Percentiles rank a stretch among this genome's conserved stretches.
Conservation (phyloP, 2,113 vertebrate genomes). For the Sinocyclocheilus anophthalmus region DNA sequence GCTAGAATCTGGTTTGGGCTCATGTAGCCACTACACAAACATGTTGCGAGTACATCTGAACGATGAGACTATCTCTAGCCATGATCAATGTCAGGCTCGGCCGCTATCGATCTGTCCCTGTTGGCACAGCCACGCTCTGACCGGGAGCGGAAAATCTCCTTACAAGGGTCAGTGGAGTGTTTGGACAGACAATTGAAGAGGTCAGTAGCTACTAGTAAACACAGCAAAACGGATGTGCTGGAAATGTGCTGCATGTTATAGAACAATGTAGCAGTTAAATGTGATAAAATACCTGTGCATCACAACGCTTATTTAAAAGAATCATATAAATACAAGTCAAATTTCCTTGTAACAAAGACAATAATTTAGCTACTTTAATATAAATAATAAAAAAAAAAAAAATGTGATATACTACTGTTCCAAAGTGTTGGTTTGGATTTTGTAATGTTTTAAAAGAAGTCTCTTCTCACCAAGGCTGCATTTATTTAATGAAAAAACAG, state of each 20-base stretch:
- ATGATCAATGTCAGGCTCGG: conserved; percentile 65
- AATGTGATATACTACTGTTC: no score
- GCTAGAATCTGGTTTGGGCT: conserved; percentile 48
- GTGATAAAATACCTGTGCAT: not conserved
- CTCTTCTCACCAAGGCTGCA: no score
- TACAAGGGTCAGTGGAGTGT: conserved; percentile 60
- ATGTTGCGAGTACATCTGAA: conserved; percentile 54
- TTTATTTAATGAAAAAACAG: no score
- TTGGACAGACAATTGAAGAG: conserved; percentile 63
- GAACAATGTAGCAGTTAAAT: not conserved
- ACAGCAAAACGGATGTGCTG: conserved; percentile 19
- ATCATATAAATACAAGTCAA: not conserved
- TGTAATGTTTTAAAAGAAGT: no score
- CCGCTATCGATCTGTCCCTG: conserved; percentile 66
- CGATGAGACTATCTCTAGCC: conserved; percentile 56
- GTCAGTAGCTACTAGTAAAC: conserved; percentile 57
- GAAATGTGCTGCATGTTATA: not conserved
- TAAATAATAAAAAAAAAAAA: no score
- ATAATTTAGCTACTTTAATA: no score
- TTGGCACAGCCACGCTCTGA: conserved; percentile 57
- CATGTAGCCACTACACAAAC: conserved; percentile 51
- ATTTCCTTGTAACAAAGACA: no score
- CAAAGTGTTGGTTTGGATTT: no score
- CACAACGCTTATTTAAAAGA: not conserved
- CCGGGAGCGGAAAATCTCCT: conserved; percentile 55